These are phyloP conservation scores for Illadopsis cleaveri DNA, from an alignment of 2,113 vertebrate species.

Conservation along the genomic window DNA sequence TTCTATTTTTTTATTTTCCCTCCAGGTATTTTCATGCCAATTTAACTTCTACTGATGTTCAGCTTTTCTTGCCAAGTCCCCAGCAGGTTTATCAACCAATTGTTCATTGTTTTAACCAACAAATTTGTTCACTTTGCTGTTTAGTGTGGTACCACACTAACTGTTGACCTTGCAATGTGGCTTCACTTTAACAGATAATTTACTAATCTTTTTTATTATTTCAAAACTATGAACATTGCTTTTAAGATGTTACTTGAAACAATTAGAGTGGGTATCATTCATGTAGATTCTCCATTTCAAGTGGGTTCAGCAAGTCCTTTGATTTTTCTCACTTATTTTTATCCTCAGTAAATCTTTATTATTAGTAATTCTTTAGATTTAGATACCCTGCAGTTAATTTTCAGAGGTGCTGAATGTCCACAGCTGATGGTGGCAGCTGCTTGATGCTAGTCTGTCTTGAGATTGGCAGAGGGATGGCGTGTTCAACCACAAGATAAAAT, in stretches of 20 bases:
- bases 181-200: background rate
- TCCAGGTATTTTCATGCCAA: background rate
- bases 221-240: background rate
- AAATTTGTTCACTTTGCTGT: background rate
- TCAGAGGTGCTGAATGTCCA: slow-evolving; percentile 13
- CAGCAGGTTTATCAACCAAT: background rate
- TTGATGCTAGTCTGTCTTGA: background rate
- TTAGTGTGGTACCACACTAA: background rate
- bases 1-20: background rate
- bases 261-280: background rate
- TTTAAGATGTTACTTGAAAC: slow-evolving; percentile 20
- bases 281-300: background rate
- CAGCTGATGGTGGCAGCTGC: slow-evolving; percentile 4
- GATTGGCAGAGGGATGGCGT: background rate
- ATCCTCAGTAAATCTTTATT: background rate
- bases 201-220: background rate
- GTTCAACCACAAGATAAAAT: background rate
- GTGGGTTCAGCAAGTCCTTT: background rate
- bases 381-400: slow-evolving; percentile 21
- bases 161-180: background rate
- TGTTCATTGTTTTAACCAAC: background rate
- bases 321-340: slow-evolving; percentile 28
- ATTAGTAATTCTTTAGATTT: slow-evolving; percentile 20
- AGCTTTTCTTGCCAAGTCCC: background rate
- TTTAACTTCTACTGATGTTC: background rate